Conservation (phyloP, 2,113 vertebrate genomes). For the Numenius arquata region DNA sequence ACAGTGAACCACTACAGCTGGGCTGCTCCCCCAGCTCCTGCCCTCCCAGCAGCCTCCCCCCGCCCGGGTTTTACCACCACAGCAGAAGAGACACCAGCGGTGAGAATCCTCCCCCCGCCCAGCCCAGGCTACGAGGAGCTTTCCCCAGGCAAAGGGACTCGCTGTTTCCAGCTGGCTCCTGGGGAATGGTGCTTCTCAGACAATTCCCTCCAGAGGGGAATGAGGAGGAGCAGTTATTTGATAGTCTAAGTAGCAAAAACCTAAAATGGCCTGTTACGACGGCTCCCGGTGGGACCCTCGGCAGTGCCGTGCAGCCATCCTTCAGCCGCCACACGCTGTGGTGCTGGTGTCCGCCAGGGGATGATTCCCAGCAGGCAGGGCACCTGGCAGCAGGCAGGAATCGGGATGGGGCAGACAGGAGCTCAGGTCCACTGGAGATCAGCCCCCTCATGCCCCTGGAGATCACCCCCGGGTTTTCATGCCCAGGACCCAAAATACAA, state of each 20-base stretch:
- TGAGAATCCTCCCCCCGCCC: neutral
- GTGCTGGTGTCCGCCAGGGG: neutral
- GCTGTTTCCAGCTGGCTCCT: neutral
- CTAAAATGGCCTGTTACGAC: neutral
- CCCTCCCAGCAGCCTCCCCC: neutral
- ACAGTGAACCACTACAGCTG: fast-evolving
- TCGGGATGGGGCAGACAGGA: neutral
- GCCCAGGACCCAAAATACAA: neutral
- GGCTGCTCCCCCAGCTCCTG: neutral
- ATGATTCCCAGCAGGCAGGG: neutral
- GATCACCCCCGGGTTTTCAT: neutral
- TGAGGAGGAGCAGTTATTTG: neutral
- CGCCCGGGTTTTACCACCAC: neutral
- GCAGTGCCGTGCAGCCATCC: neutral
- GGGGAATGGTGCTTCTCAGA: neutral
- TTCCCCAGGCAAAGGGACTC: neutral
- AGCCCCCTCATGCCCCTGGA: neutral
- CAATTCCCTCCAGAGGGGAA: neutral
- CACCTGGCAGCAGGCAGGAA: neutral
- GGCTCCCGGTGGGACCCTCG: neutral
- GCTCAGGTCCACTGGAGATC: neutral
- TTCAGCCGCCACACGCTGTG: neutral
- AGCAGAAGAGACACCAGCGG: fast-evolving
- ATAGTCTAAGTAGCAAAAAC: neutral
- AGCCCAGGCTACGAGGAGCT: fast-evolving